Evolutionary conservation across 2,888 invertebrate genomes (phyloP), one percentile per base, ranked within the genome.

Genomic region (Chloromyia formosa): DNA sequence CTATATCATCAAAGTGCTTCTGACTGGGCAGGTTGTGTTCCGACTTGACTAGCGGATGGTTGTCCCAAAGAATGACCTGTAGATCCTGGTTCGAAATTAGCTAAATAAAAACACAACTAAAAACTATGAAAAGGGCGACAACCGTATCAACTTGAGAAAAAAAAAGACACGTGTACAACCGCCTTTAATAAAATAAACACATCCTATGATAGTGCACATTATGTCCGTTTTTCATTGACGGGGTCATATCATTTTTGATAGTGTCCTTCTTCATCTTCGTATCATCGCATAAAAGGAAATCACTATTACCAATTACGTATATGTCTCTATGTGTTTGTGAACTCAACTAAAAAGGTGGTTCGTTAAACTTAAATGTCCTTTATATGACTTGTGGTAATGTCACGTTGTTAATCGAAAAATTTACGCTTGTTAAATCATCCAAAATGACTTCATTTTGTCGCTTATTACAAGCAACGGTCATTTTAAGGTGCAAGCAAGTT

Each of bases 361-460:
- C 71, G 40, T 71, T 69, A 71, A 71, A 71, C 56, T 54, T 71
- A 40, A 66, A 71, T 56, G 56, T 40, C 40, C 35, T 56, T 69
- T 58, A 71, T 71, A 71, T 58, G 71, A 56, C 71, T 56, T 56
- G n/a, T 40, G 71, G 58, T 71, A 42, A 71, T 71, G 56, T 56
- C 23, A 35, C 40, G 71, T 22, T 58, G 22, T 71, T 56, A 71
- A 71, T 7, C 9, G 54, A 35, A 22, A 23, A 66, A 49, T 66
- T 66, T 66, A 69, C n/a, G 68, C 68, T 69, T 69, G 58, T 71
- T 71, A 71, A 71, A 71, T 56, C 42, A 42, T 58, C 27, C 42
- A 18, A 71, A 35, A 71, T 71, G 58, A 56, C 18, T 56, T 58
- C 71, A 56, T 71, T 42, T 71, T 5, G 5, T 64, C 56, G 40